Conservation (phyloP, 2,113 vertebrate genomes). For the Candoia aspera region DNA sequence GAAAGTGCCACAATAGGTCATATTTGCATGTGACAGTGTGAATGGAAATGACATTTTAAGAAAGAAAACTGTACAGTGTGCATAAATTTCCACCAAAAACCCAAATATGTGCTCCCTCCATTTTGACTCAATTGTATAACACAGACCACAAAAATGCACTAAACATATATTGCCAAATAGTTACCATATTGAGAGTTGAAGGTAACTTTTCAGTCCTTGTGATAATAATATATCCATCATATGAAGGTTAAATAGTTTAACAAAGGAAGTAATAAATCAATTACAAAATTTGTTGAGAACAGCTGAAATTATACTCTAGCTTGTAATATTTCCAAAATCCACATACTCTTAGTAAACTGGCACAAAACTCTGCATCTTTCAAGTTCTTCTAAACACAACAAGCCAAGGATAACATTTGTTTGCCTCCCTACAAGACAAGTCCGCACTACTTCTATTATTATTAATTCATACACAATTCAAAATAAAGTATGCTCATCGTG, state of each 20-base stretch:
- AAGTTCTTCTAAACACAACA: neutral
- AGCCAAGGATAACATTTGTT: neutral
- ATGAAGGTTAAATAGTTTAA: slow-evolving; percentile 39
- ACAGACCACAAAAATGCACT: slow-evolving; percentile 39
- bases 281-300: slow-evolving; percentile 26
- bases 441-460: slow-evolving; percentile 2
- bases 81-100: slow-evolving; percentile 14
- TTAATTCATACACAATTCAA: neutral
- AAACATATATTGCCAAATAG: slow-evolving; percentile 39
- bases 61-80: slow-evolving; percentile 28
- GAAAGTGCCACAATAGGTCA: neutral
- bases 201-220: slow-evolving; percentile 26
- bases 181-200: slow-evolving; percentile 27
- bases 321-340: slow-evolving; percentile 27
- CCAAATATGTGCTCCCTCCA: slow-evolving; percentile 40
- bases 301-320: slow-evolving; percentile 43
- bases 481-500: neutral
- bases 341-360: slow-evolving; percentile 37
- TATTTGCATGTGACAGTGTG: neutral
- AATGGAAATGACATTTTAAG: neutral
- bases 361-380: neutral
- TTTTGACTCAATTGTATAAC: slow-evolving; percentile 31
- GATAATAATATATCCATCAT: slow-evolving; percentile 34
- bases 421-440: neutral
- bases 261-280: slow-evolving; percentile 42